These are phyloP conservation scores for Himalopsyche kuldschensis DNA, from an alignment of 2,888 invertebrate species.

Conservation along the genomic window DNA sequence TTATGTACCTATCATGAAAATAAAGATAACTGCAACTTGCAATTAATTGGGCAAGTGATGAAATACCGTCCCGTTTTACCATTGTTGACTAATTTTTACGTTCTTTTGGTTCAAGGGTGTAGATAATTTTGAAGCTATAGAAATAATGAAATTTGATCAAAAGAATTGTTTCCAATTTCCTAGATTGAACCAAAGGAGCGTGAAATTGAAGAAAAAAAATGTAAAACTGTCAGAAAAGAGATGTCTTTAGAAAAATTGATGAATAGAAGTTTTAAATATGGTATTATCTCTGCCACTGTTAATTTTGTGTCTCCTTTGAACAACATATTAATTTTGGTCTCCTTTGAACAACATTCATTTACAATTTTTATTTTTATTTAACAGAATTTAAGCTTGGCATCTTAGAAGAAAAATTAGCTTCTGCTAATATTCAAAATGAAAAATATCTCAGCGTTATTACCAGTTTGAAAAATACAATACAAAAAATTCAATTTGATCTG, in stretches of 20 bases:
- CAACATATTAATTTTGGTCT: background rate
- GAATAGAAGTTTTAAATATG: slow-evolving; percentile 60
- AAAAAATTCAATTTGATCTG: slow-evolving; percentile 79
- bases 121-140: background rate
- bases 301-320: background rate
- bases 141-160: background rate
- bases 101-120: slow-evolving; percentile 9
- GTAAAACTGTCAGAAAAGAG: slow-evolving; percentile 82
- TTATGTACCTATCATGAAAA: too few species aligned
- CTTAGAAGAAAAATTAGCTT: slow-evolving; percentile 73
- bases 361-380: slow-evolving; percentile 42
- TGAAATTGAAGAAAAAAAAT: slow-evolving; percentile 80
- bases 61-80: too few species aligned
- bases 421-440: slow-evolving; percentile 71
- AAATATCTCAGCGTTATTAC: slow-evolving; percentile 66
- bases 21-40: too few species aligned
- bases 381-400: slow-evolving; percentile 75
- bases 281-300: slow-evolving; percentile 8
- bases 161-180: slow-evolving; percentile 40
- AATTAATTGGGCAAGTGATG: too few species aligned
- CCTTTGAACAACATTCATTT: background rate
- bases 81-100: background rate
- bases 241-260: slow-evolving; percentile 77
- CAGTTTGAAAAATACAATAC: slow-evolving; percentile 65
- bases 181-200: slow-evolving; percentile 84